phyloP scores from a whole-genome alignment of 2,888 invertebrate species.

The Drosophila demipolita region DNA sequence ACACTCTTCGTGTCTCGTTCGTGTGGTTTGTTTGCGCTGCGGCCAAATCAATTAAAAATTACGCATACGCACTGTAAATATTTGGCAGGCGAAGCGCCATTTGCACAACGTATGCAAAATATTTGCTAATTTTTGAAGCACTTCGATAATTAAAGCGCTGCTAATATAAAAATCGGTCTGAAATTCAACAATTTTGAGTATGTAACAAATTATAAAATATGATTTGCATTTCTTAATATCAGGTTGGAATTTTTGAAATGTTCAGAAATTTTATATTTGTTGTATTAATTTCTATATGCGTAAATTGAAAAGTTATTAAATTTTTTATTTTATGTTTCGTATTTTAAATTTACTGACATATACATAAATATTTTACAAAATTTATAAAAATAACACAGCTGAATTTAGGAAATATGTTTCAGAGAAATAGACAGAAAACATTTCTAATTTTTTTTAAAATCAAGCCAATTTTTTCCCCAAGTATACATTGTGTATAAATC shows the following conservation, averaged over 20 bases:
- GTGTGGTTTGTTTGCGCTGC: slow-evolving; percentile 61
- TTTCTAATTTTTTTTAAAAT: not conserved
- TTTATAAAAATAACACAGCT: not conserved
- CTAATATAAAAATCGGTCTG: not conserved
- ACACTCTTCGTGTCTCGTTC: slow-evolving; percentile 39
- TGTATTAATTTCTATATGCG: not conserved
- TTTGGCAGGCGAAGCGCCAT: slow-evolving; percentile 59
- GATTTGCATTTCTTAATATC: not conserved
- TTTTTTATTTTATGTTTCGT: not conserved
- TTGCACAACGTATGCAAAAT: slow-evolving; percentile 60
- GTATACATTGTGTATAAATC: slow-evolving; percentile 16
- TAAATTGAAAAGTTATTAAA: not conserved
- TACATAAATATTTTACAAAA: not conserved
- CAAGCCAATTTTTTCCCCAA: not conserved
- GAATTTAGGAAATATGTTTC: too few relatives aligned
- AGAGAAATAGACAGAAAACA: not conserved
- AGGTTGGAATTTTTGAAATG: not conserved
- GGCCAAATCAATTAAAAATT: slow-evolving; percentile 80
- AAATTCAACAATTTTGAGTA: not conserved
- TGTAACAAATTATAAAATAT: too few relatives aligned
- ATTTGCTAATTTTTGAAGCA: slow-evolving; percentile 63
- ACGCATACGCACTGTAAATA: slow-evolving; percentile 79
- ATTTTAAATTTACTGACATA: not conserved
- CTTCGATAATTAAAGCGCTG: slow-evolving; percentile 52
- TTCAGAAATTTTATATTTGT: not conserved